Percentiles rank a stretch among this genome's conserved stretches.
Evolutionary conservation across 2,888 invertebrate species (phyloP).

Genomic region (Drosophila merina): DNA sequence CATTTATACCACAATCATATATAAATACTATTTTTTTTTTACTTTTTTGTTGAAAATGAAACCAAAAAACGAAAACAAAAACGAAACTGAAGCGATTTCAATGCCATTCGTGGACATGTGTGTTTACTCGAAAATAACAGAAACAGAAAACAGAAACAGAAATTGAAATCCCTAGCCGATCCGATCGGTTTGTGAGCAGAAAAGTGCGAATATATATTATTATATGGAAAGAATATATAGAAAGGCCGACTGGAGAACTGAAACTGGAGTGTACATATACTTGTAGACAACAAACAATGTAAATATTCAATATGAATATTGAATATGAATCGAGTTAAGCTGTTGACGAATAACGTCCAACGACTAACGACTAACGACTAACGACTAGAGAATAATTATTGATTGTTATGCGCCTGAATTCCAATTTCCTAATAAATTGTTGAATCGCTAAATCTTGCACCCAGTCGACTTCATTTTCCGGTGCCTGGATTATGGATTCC

Average conservation of each 20-base stretch:
- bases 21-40: conserved; percentile 16
- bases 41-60: conserved; percentile 8
- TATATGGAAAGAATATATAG: not conserved
- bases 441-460: conserved; percentile 23
- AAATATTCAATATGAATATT: not conserved
- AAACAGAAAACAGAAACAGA: not conserved
- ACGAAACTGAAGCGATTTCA: not conserved
- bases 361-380: too few relatives aligned
- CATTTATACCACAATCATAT: not conserved
- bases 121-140: conserved; percentile 18
- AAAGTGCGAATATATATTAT: not conserved
- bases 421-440: conserved; percentile 35
- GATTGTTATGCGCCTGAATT: conserved; percentile 33
- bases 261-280: conserved; percentile 3
- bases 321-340: conserved; percentile 29
- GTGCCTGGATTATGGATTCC: too few relatives aligned
- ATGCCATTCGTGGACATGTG: conserved; percentile 13
- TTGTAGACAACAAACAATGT: conserved; percentile 16
- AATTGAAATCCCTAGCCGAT: not conserved
- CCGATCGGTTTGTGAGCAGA: not conserved
- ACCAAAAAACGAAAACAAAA: too few relatives aligned
- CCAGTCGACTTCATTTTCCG: not conserved
- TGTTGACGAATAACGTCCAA: conserved; percentile 19
- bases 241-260: not conserved
- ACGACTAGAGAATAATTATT: conserved; percentile 15